These are phyloP conservation scores for Aphis craccivora DNA, from an alignment of 1,140 invertebrate genomes.

Conservation along the genomic window DNA sequence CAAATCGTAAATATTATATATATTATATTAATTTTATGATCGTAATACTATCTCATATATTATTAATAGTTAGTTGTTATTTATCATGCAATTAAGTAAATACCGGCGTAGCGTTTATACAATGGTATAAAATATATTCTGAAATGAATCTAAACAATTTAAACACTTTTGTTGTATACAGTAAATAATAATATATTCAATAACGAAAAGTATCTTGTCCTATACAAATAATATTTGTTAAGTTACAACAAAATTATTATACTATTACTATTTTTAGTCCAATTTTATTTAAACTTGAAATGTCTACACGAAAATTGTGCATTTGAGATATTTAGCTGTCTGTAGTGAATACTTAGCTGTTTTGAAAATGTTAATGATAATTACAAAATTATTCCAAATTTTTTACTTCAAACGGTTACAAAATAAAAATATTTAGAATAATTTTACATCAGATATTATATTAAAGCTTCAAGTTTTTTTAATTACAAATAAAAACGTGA, in stretches of 20 bases:
- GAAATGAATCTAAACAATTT: not conserved
- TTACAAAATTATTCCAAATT: not conserved
- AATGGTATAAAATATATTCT: not conserved
- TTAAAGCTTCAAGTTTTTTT: too few species aligned
- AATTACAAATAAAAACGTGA: too few species aligned
- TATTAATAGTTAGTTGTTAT: not conserved
- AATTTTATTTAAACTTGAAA: not conserved
- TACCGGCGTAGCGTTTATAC: not conserved
- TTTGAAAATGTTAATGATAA: not conserved
- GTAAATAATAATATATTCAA: not conserved
- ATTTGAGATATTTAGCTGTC: not conserved
- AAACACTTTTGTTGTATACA: not conserved
- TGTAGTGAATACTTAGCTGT: not conserved
- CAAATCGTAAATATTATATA: not conserved
- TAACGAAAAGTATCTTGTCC: not conserved
- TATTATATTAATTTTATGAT: not conserved
- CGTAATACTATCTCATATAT: not conserved
- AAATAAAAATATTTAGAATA: not conserved
- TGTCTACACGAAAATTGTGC: too few species aligned
- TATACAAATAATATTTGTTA: not conserved
- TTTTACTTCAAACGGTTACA: not conserved
- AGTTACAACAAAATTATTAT: not conserved
- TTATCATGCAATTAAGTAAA: not conserved
- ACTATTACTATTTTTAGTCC: not conserved
- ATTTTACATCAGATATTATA: not conserved